Evolutionary conservation across 2,113 vertebrate species (phyloP).

Genomic region (Pangasianodon gigas): DNA sequence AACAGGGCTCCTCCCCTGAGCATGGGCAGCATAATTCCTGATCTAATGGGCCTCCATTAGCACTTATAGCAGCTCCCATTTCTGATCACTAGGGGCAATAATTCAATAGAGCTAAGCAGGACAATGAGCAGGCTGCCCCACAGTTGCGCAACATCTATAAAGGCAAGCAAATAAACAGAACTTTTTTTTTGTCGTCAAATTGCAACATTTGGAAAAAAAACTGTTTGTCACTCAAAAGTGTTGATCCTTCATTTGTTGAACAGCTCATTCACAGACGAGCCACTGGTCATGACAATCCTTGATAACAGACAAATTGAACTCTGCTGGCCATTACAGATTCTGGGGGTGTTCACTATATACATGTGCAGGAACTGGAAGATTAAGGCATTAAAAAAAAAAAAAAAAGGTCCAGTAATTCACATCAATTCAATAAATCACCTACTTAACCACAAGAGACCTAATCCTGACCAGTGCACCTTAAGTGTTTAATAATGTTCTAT

Average conservation of each 20-base stretch:
- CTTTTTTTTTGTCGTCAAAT: background rate
- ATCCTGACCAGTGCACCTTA: background rate
- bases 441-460: background rate
- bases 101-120: background rate
- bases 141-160: background rate
- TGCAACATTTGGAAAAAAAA: background rate
- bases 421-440: no score
- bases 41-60: background rate
- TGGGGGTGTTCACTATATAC: background rate
- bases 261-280: background rate
- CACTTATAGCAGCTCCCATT: background rate
- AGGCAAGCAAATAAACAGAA: background rate
- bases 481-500: background rate
- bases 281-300: background rate
- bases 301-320: background rate
- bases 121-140: background rate
- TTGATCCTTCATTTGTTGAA: background rate
- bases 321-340: background rate
- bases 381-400: background rate
- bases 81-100: background rate
- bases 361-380: background rate
- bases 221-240: background rate
- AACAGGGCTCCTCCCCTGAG: no score
- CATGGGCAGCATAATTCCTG: background rate
- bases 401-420: background rate